Evolutionary conservation across 2,113 vertebrate species (phyloP).

Genomic region (Ceyx margarethae): DNA sequence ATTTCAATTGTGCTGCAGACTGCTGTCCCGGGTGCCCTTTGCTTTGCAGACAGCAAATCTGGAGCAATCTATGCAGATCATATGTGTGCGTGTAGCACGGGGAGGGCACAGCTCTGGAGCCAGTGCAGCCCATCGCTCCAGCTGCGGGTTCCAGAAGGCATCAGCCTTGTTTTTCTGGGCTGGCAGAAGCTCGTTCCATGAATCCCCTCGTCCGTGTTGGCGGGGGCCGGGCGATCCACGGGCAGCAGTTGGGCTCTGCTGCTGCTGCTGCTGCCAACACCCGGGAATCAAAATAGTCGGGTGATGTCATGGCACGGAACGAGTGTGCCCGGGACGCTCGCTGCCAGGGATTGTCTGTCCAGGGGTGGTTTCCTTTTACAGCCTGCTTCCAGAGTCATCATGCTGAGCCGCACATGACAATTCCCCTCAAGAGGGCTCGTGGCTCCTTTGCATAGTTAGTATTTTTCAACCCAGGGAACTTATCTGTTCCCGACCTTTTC

Average conservation of each 20-base stretch:
- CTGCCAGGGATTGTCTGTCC: constrained; percentile 77
- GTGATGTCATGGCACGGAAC: constrained; percentile 79
- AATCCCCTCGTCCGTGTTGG: neutral
- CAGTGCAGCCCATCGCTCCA: neutral
- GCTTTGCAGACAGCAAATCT: neutral
- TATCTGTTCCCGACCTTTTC: constrained; percentile 49
- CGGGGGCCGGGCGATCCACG: neutral
- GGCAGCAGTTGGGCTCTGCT: constrained; percentile 41
- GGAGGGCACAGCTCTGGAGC: neutral
- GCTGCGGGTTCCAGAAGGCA: neutral
- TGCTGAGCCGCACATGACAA: constrained; percentile 82
- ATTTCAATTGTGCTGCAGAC: neutral
- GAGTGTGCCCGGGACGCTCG: constrained; percentile 51
- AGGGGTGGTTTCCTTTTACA: constrained; percentile 88
- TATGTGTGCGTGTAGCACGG: fast-evolving
- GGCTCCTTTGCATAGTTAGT: constrained; percentile 12
- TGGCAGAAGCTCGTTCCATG: neutral
- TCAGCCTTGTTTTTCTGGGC: neutral
- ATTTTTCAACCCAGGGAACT: constrained; percentile 19
- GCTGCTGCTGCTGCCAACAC: neutral
- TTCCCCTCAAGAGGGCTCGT: constrained; percentile 33
- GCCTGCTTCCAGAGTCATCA: constrained; percentile 87
- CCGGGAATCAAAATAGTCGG: constrained; percentile 81
- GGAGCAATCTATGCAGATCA: neutral
- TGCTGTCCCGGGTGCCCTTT: neutral